Evolutionary conservation across 1,140 invertebrate species (phyloP), one percentile per base, ranked within the genome.

Genomic region (Pseudoatta argentina): DNA sequence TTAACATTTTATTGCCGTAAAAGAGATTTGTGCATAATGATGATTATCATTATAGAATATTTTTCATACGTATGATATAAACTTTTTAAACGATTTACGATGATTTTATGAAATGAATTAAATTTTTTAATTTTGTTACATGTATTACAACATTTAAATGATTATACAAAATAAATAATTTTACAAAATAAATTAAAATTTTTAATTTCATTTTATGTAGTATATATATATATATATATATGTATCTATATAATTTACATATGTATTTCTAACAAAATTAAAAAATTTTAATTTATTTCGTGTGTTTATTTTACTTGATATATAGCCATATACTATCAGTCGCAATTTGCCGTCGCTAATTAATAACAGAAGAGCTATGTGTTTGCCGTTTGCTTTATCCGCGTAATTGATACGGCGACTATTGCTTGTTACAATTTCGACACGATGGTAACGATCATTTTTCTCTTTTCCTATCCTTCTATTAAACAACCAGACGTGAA

Each of bases 241-340:
- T 57, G 14, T 7, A 48, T n/a, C 5, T 21, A 18, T 30, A 30
- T 16, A 21, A 24, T 24, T 66, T 66, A 18, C 4, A 39, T 6
- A 3, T 7, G 4, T 67, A 21, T 21, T 14, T 21, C 34, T 48
- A 48, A 18, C 2, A 10, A 24, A 48, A 71, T 71, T 34, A 34
- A 27, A 27, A 16, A 71, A 8, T 24, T 24, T 16, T 48, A 16
- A 71, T 48, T 48, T 48, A 48, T 21, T 48, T 44, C 1, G 34
- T 10, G 3, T 16, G n/a, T 51, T 71, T 71, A 51, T 72, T 72
- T 72, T 72, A 72, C n/a, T 71, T 71, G 5, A 44, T 18, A 39
- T 48, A 27, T 51, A 8, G 48, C 63, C 16, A 66, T 18, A n/a
- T 66, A 16, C 6, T 39, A 30, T 53, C 21, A 27, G 18, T 8